Evolutionary conservation across 2,113 vertebrate genomes (phyloP).

Genomic region (Antennarius striatus): DNA sequence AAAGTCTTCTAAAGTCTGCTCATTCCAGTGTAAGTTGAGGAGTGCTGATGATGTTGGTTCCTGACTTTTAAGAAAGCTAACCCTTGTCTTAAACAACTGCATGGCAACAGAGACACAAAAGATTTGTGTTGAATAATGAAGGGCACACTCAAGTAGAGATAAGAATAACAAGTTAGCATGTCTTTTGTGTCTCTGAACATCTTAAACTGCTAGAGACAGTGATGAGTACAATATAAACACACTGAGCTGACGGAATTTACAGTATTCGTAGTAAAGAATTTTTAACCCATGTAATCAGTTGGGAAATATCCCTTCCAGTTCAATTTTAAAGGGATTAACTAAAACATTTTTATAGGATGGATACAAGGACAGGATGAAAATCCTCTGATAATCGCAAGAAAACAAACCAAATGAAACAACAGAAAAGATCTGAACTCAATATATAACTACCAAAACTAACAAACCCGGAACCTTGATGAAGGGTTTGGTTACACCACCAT

Average conservation of each 20-base stretch:
- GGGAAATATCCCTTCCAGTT: not conserved
- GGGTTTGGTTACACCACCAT: no score
- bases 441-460: no score
- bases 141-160: constrained; percentile 10
- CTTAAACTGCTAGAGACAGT: constrained; percentile 22
- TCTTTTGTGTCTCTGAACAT: constrained; percentile 22
- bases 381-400: no score
- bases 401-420: no score
- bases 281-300: constrained; percentile 38
- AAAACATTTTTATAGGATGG: not conserved
- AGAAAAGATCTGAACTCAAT: no score
- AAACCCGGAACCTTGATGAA: no score
- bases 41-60: no score
- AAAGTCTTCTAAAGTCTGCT: no score
- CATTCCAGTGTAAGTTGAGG: no score
- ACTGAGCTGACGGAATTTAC: constrained; percentile 49
- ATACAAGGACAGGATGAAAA: not conserved
- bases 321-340: not conserved
- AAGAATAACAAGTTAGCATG: not conserved
- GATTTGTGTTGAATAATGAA: not conserved
- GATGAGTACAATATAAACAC: constrained; percentile 64
- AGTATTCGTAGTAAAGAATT: constrained; percentile 45
- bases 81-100: not conserved
- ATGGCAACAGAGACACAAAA: not conserved
- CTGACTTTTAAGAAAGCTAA: no score